Evolutionary conservation across 2,888 invertebrate genomes (phyloP).

Genomic region (Cryptocephalus primarius): DNA sequence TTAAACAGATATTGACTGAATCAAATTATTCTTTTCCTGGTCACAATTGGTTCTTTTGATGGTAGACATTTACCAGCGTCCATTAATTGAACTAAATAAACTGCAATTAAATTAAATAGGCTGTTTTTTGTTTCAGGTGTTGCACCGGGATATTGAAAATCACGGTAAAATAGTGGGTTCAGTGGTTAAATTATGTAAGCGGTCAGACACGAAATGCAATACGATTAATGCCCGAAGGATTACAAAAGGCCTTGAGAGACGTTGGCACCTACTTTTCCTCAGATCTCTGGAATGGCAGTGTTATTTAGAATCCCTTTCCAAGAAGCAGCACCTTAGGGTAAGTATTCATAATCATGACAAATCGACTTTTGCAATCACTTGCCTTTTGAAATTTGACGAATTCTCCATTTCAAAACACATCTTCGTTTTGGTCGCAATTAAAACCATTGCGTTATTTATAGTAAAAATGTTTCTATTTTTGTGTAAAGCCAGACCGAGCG

Average conservation of each 20-base stretch:
- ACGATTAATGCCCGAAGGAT: constrained; percentile 34
- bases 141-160: constrained; percentile 87
- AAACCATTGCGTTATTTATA: constrained; percentile 2
- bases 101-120: too few species aligned
- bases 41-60: too few species aligned
- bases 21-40: too few species aligned
- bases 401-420: too few species aligned
- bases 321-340: constrained; percentile 54
- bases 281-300: constrained; percentile 88
- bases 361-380: too few species aligned
- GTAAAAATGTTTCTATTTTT: constrained; percentile 7
- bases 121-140: constrained; percentile 52
- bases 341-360: constrained; percentile 24
- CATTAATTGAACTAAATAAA: too few species aligned
- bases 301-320: constrained; percentile 71
- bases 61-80: too few species aligned
- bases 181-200: constrained; percentile 65
- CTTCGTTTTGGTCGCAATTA: too few species aligned
- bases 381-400: too few species aligned
- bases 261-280: constrained; percentile 84
- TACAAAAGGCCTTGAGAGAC: constrained; percentile 66
- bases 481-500: constrained; percentile 1
- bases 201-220: constrained; percentile 28
- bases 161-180: constrained; percentile 75
- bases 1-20: too few species aligned